Evolutionary conservation across 2,888 invertebrate genomes (phyloP), one percentile per base, ranked within the genome.

Genomic region (Omphaloscelis lunosa): DNA sequence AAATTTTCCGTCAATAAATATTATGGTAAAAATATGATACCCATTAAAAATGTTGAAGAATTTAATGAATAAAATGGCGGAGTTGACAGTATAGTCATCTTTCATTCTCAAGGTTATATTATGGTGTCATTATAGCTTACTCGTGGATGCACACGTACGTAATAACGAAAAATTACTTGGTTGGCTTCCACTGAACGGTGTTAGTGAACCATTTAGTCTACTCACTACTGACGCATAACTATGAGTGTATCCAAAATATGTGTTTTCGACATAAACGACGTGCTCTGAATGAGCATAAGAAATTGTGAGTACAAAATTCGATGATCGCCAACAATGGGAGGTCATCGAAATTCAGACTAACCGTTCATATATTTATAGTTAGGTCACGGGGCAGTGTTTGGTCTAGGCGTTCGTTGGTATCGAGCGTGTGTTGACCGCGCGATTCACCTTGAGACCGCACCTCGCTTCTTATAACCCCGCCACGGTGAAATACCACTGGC

Each of bases 361-460:
- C 82, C 86, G 88, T 88, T 89, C 83, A 89, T 90, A 90, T 93
- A 92, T 93, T 93, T 92, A 92, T 93, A 94, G 93, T 93, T 93
- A 91, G 93, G 93, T 92, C 94, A 95, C 93, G 93, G 91, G 94
- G 91, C 89, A 90, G 90, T 95, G 94, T 96, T 95, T 96, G 94
- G 95, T 95, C 95, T 96, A 95, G 95, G 95, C 93, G 92, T 93
- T 93, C 92, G 92, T 93, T 94, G 88, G 93, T 90, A 92, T 91
- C 91, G 90, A 92, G 93, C 94, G 96, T 93, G 88, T 96, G 94
- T 96, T 96, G 96, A 96, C 95, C 96, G 95, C 93, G 91, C 95
- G 92, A 93, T 94, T 96, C 94, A 96, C 96, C 96, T 96, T 96
- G 96, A 95, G 91, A 94, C 93, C 95, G 94, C 95, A 92, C 94